Evolutionary conservation across 2,113 vertebrate genomes (phyloP).

Genomic region (Ceyx cyanopectus): DNA sequence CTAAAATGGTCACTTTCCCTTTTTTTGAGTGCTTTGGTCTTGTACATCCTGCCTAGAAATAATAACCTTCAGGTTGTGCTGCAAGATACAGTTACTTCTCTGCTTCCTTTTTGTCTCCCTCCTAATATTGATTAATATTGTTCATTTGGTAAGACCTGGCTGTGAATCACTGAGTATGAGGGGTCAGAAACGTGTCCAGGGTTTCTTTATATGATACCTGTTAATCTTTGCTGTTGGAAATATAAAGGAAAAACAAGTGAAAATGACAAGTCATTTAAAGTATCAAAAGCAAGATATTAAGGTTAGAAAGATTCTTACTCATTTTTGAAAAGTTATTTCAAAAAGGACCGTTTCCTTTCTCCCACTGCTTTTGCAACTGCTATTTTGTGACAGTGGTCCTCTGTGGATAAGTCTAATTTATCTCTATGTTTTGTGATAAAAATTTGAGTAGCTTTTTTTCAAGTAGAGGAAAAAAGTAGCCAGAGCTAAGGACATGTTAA

Average conservation of each 20-base stretch:
- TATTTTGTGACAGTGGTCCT: background rate
- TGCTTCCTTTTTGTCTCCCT: background rate
- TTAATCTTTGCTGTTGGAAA: background rate
- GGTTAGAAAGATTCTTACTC: background rate
- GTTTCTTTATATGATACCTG: background rate
- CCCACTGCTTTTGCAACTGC: background rate
- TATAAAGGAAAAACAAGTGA: background rate
- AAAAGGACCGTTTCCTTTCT: background rate
- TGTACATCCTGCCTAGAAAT: background rate
- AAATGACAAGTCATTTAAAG: background rate
- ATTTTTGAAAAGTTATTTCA: conserved; percentile 17
- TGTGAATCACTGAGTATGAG: background rate
- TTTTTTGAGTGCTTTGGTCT: background rate
- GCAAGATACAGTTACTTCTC: background rate
- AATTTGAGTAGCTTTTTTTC: background rate
- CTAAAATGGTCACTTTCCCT: background rate
- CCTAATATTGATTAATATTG: background rate
- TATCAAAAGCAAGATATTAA: background rate
- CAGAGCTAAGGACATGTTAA: background rate
- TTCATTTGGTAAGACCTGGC: background rate
- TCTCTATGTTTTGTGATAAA: background rate
- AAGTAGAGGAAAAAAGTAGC: background rate
- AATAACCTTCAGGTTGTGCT: background rate
- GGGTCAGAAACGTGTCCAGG: background rate
- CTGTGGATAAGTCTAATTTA: background rate